Base-by-base conservation (phyloP, 2,888 invertebrate species). In the Drosophila emarginata region DNA sequence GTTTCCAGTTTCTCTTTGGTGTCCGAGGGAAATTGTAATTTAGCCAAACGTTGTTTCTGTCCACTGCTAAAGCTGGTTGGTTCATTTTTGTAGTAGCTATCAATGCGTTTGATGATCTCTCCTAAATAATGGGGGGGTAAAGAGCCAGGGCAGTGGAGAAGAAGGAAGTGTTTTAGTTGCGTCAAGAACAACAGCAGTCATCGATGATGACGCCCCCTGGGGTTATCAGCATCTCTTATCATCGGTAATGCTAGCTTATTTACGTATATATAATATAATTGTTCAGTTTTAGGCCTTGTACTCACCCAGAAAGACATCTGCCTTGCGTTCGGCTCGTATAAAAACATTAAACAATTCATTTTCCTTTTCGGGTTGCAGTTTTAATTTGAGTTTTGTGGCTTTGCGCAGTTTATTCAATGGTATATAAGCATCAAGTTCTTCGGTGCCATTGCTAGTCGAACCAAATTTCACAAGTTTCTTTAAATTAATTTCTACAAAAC, bases 311-410 rank as follows among this genome's bases (percentile, higher is more conserved):
- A 91, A 90, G 57, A 86, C 72, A 77, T 91, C 91, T 26, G 91
- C 87, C 76, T 90, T 91, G n/a, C 91, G 89, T 67, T 91, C 91
- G 62, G 91, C 91, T 67, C 90, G 79, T 39, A 91, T 81, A 61
- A 90, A 90, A 15, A 91, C 90, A 67, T 80, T 88, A 72, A 91
- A 91, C 39, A 81, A 73, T 3, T 71, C 61, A 1, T 80, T 70
- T 14, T 68, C 39, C 26, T 74, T 64, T 62, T 89, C 81, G n/a
- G 91, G 91, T 58, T 85, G 77, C n/a, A 91, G 60, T 76, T 86
- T 91, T 40, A 91, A 69, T 69, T 78, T 87, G 28, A 84, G 88
- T 58, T 77, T 79, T 28, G 89, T 84, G 2, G 90, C 72, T 57
- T 90, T 90, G 32, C 85, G 88, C 53, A 91, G 57, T 73, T 90